Evolutionary conservation across 2,113 vertebrate species (phyloP).

Genomic region (Halichoeres trimaculatus): DNA sequence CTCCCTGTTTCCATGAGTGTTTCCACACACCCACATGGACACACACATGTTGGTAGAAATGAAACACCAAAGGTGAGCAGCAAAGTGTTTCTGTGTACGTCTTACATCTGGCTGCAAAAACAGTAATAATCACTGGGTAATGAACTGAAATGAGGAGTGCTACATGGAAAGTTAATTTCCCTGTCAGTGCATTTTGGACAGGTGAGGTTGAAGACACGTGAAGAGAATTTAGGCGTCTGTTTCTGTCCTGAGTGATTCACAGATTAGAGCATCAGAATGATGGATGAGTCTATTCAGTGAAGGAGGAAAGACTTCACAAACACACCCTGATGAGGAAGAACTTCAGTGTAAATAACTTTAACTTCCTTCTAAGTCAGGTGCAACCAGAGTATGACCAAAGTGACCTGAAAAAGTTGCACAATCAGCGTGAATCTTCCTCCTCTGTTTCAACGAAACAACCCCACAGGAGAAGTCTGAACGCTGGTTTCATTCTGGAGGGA

Average conservation of each 20-base stretch:
- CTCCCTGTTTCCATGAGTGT: background rate
- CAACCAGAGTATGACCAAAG: background rate
- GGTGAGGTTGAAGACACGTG: background rate
- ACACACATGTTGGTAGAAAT: background rate
- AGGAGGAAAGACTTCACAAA: background rate
- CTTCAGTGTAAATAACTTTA: background rate
- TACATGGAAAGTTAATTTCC: background rate
- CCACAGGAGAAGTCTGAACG: too few species aligned
- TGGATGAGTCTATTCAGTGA: background rate
- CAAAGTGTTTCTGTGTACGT: too few species aligned
- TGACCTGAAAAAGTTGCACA: background rate
- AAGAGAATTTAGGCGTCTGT: background rate
- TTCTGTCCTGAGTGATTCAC: background rate
- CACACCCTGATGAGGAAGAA: background rate
- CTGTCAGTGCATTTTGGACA: background rate
- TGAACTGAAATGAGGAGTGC: background rate
- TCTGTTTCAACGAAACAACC: background rate
- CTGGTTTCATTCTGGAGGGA: background rate
- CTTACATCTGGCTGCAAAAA: too few species aligned
- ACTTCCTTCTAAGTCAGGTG: constrained; percentile 20
- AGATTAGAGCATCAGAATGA: too few species aligned
- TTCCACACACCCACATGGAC: background rate
- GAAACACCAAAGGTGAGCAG: too few species aligned
- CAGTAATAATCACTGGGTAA: too few species aligned
- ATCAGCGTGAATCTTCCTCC: background rate